Conservation (phyloP, 1,140 invertebrate species). For the Magallana angulata region DNA sequence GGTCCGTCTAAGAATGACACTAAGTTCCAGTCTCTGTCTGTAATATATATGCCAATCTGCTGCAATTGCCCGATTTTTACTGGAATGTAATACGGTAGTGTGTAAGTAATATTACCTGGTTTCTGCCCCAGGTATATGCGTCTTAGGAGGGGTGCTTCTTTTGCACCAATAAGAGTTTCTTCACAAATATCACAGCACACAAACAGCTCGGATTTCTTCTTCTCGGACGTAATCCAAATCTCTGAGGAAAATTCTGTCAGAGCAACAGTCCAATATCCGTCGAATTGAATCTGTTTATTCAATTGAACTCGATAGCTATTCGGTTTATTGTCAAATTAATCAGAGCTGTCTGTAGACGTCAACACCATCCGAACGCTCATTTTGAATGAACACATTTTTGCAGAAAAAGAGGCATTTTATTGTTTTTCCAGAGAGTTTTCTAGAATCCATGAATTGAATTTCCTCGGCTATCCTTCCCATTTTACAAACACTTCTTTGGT, state of each 20-base stretch:
- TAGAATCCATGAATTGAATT: constrained; percentile 58
- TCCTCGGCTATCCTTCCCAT: constrained; percentile 52
- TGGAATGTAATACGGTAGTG: too few species aligned
- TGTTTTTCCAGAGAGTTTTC: constrained; percentile 12
- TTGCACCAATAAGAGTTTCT: too few species aligned
- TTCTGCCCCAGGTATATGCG: too few species aligned
- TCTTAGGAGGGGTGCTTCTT: too few species aligned
- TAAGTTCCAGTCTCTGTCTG: too few species aligned
- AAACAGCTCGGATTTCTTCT: constrained; percentile 10
- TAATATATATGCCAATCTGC: too few species aligned
- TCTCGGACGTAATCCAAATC: not conserved
- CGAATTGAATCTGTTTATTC: constrained; percentile 39
- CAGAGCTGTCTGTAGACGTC: constrained; percentile 33
- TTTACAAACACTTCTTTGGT: constrained; percentile 47
- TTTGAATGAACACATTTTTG: not conserved
- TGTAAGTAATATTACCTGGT: too few species aligned
- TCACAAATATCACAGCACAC: not conserved
- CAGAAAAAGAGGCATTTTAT: not conserved
- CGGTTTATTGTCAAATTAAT: constrained; percentile 40
- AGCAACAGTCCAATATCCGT: constrained; percentile 43
- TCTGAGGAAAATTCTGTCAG: constrained; percentile 39
- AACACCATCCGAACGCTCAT: constrained; percentile 50
- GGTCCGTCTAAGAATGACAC: too few species aligned
- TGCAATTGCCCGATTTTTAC: too few species aligned
- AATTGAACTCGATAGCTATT: constrained; percentile 41